These are phyloP conservation scores for Oxyscelio sp. DNA, from an alignment of 2,888 invertebrate species.

Conservation along the genomic window DNA sequence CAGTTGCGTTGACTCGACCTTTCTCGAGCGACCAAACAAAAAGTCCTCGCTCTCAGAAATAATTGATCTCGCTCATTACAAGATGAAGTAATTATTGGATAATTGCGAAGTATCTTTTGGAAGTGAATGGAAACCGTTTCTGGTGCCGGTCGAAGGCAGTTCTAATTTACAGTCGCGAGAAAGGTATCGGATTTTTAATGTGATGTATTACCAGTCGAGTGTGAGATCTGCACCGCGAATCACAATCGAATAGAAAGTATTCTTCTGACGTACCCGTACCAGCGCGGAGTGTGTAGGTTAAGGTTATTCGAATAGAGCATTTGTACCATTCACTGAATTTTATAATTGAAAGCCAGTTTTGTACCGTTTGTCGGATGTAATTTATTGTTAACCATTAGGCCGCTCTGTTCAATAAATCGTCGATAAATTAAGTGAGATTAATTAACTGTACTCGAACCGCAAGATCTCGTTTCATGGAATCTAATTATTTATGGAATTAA, in stretches of 20 bases:
- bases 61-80: background rate
- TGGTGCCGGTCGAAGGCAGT: conserved; percentile 52
- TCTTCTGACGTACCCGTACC: conserved; percentile 62
- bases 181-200: conserved; percentile 50
- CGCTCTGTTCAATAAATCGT: conserved; percentile 21
- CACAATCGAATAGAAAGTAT: conserved; percentile 75
- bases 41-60: background rate
- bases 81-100: background rate
- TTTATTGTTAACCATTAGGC: conserved; percentile 51
- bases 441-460: conserved; percentile 51
- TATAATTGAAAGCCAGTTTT: conserved; percentile 70
- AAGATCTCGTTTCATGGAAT: conserved; percentile 6
- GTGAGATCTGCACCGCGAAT: conserved; percentile 66
- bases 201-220: conserved; percentile 44
- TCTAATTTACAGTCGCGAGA: conserved; percentile 58
- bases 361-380: conserved; percentile 55
- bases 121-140: conserved; percentile 60
- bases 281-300: conserved; percentile 65
- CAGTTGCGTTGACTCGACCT: conserved; percentile 5
- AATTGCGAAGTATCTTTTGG: conserved; percentile 14
- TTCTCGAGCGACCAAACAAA: background rate
- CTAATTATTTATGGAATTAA: background rate
- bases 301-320: conserved; percentile 71
- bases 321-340: conserved; percentile 72
- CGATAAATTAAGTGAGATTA: conserved; percentile 60